phyloP scores from a whole-genome alignment of 2,113 vertebrate genomes.

The Anolis carolinensis region DNA sequence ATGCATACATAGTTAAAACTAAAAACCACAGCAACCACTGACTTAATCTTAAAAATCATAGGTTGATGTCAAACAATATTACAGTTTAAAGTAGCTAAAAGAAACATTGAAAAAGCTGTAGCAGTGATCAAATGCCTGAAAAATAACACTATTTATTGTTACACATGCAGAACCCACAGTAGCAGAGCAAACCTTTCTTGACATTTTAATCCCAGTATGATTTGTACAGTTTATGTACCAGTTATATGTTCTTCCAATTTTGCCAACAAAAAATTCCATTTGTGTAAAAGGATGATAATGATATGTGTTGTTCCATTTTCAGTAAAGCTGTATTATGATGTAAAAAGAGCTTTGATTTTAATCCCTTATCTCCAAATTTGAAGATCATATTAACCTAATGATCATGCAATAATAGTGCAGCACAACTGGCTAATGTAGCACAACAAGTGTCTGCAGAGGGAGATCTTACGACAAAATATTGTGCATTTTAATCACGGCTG shows the following conservation, averaged over 20 bases:
- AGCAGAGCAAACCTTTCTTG: not conserved
- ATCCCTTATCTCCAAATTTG: not conserved
- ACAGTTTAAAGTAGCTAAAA: not conserved
- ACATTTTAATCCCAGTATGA: not conserved
- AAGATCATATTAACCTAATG: not conserved
- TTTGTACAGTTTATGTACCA: not conserved
- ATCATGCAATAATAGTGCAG: not conserved
- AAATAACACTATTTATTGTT: not conserved
- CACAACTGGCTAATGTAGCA: not conserved
- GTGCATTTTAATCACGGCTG: not conserved
- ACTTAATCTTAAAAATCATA: too few species aligned
- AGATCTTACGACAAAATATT: not conserved
- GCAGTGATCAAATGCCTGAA: not conserved
- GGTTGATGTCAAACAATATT: not conserved
- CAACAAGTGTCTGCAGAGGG: not conserved
- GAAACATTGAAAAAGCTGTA: not conserved
- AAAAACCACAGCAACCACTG: too few species aligned
- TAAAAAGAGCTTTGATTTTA: constrained; percentile 1
- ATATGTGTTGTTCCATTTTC: not conserved
- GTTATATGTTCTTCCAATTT: not conserved
- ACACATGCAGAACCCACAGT: not conserved
- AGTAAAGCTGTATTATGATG: not conserved
- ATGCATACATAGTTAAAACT: too few species aligned
- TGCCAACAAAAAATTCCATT: not conserved
- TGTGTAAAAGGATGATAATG: not conserved